Evolutionary conservation across 2,797 vertebrate genomes (phyloP).

Genomic region (Sus cebifrons): DNA sequence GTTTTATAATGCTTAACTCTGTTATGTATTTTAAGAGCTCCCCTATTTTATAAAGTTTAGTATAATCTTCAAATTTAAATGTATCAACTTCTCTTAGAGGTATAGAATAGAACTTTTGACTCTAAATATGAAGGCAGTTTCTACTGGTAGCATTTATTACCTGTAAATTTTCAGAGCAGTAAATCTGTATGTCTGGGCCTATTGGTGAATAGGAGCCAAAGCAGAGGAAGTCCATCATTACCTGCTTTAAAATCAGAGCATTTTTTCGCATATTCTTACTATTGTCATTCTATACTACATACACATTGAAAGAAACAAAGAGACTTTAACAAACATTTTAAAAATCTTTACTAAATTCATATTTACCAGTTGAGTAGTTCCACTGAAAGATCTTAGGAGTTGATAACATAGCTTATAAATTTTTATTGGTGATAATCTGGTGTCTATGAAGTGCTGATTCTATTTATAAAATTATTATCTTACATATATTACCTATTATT

Average conservation of each 20-base stretch:
- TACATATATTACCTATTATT: neutral
- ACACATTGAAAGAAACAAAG: neutral
- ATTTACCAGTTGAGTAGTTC: neutral
- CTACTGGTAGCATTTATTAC: neutral
- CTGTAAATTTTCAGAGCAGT: neutral
- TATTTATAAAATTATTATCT: conserved; percentile 29
- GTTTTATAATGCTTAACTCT: conserved; percentile 2
- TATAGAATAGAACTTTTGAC: neutral
- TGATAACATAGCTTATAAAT: neutral
- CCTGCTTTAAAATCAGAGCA: neutral
- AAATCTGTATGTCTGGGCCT: neutral
- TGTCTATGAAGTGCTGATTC: conserved; percentile 23
- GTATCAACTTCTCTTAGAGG: neutral
- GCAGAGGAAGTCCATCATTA: neutral
- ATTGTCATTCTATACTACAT: neutral
- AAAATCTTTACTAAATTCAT: neutral
- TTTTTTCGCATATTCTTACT: neutral
- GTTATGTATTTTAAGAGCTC: neutral
- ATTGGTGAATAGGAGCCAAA: neutral
- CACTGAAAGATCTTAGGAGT: neutral
- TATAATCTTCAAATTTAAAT: neutral
- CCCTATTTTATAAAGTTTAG: neutral
- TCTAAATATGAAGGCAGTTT: neutral
- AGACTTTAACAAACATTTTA: neutral
- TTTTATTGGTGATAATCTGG: neutral